These are phyloP conservation scores for Motacilla alba DNA, from an alignment of 2,113 vertebrate species.

Conservation along the genomic window DNA sequence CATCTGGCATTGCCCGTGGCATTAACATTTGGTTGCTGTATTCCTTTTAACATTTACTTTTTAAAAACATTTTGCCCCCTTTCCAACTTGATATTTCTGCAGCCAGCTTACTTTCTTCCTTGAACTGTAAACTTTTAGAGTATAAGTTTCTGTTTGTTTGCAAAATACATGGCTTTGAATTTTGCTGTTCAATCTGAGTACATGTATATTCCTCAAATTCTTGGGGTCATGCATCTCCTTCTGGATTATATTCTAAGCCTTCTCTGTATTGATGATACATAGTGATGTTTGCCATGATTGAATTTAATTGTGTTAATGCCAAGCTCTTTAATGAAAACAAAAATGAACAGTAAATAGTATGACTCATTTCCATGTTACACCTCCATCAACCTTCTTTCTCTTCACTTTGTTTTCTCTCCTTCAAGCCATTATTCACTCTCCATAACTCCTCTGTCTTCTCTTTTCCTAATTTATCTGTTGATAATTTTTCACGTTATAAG, in stretches of 20 bases:
- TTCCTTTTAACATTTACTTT: background rate
- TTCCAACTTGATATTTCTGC: background rate
- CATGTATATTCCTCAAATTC: background rate
- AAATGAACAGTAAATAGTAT: background rate
- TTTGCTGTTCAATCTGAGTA: background rate
- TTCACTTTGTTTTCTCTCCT: background rate
- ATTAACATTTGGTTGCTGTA: background rate
- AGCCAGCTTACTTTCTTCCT: background rate
- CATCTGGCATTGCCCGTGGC: background rate
- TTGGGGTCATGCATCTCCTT: background rate
- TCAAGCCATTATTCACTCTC: background rate
- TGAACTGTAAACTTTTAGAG: background rate
- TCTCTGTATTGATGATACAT: background rate
- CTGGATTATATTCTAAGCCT: background rate
- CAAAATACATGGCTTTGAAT: background rate
- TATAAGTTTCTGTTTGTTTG: background rate
- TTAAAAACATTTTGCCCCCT: accelerated
- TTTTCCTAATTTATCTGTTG: background rate
- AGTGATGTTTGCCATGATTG: background rate
- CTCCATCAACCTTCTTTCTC: background rate
- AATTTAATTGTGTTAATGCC: background rate
- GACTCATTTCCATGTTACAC: background rate
- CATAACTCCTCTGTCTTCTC: background rate
- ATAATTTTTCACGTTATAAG: background rate
- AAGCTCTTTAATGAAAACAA: background rate